These are phyloP conservation scores for Oreochromis tanganicae DNA, from an alignment of 2,113 vertebrate genomes.

Conservation along the genomic window DNA sequence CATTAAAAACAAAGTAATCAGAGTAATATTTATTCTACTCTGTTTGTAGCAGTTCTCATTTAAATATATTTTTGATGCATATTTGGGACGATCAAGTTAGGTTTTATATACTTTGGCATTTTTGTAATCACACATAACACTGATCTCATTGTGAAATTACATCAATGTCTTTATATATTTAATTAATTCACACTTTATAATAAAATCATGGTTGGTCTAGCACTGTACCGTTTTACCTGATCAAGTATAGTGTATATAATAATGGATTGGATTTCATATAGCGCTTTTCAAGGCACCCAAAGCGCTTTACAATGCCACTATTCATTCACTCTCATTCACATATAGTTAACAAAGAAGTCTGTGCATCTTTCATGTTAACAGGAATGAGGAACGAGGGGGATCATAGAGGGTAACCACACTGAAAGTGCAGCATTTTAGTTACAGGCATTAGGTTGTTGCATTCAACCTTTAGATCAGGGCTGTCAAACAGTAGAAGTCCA, in stretches of 20 bases:
- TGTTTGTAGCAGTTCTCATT: fast-evolving
- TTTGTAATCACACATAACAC: fast-evolving
- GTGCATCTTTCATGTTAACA: background rate
- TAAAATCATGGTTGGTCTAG: background rate
- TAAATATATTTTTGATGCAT: background rate
- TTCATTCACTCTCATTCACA: no score
- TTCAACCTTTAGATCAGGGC: background rate
- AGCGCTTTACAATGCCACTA: no score
- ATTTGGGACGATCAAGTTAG: background rate
- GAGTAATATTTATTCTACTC: fast-evolving
- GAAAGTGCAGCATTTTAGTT: background rate
- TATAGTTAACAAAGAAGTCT: background rate
- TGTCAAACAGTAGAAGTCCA: background rate
- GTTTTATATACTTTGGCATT: background rate
- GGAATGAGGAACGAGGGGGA: background rate
- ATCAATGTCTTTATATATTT: background rate
- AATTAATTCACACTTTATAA: background rate
- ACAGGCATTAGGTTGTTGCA: background rate
- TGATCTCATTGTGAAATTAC: background rate
- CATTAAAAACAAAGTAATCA: background rate
- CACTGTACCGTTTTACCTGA: background rate
- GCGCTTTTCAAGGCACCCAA: no score
- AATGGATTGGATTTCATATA: no score
- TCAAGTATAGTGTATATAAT: fast-evolving
- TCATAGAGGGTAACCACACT: background rate